Evolutionary conservation across 2,113 vertebrate species (phyloP), one percentile per base, ranked within the genome.

Genomic region (Tychaedon coryphoeus): DNA sequence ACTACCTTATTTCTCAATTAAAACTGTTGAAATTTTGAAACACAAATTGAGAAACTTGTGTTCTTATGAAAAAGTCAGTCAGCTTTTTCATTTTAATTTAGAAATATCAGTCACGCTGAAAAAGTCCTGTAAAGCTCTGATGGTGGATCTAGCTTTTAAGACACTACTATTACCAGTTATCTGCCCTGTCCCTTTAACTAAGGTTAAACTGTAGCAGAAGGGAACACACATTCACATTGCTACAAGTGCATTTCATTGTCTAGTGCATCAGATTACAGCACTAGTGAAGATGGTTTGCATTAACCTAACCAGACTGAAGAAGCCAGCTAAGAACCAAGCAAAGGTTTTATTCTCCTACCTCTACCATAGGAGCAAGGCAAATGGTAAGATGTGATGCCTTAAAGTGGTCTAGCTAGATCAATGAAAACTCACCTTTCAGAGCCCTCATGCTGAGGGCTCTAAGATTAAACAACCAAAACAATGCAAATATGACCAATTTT

Each of bases 341-440:
- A 69, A 76, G 58, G 25, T 61, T 75, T 82, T 66, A 62, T 82
- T 65, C 71, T 69, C 56, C 67, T 66, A 73, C 24, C 56, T 40
- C 40, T 83, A 42, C 56, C 75, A 76, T 66, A 42, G 18, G 3
- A 81, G 78, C 53, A 69, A 90, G 54, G 47, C 34, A 75, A 54
- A 75, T 69, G 25, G 31, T 38, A 72, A 81, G 26, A 36, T 84
- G 72, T 15, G 60, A 70, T 42, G 76, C 51, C 54, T 86, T 88
- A 73, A 92, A 83, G 40, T 22, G 84, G 64, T 64, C 56, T 29
- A 83, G 42, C 61, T 78, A 70, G 60, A 91, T 78, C 65, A 94
- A 81, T 9, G 38, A 85, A 94, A 90, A 95, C 82, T 94, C 93
- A 96, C 91, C 94, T 95, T 90, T 88, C 58, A 69, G 58, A 95